Evolutionary conservation across 2,888 invertebrate species (phyloP).

Genomic region (Carcina quercana): DNA sequence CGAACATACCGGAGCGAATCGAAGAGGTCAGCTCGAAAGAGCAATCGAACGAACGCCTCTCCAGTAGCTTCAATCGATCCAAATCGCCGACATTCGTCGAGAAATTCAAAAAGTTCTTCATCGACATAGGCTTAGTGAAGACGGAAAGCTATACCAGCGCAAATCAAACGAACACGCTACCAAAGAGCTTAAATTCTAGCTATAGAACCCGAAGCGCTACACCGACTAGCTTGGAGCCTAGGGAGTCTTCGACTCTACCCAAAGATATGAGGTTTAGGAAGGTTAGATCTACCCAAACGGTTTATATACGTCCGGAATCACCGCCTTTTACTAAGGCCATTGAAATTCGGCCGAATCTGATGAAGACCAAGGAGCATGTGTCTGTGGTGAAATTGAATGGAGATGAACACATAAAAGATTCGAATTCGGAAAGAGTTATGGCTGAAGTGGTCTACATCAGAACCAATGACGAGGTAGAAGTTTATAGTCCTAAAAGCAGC

Average conservation of each 20-base stretch:
- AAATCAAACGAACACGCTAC: conserved; percentile 35
- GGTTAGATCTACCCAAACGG: conserved; percentile 57
- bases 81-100: conserved; percentile 65
- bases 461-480: conserved; percentile 49
- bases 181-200: conserved; percentile 52
- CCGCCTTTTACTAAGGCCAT: conserved; percentile 23
- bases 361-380: conserved; percentile 48
- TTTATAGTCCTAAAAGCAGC: conserved; percentile 52
- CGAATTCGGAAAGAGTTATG: conserved; percentile 36
- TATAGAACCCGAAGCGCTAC: conserved; percentile 49
- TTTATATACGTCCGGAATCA: conserved; percentile 55
- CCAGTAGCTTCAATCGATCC: conserved; percentile 54
- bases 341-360: conserved; percentile 33
- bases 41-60: conserved; percentile 44
- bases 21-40: conserved; percentile 50
- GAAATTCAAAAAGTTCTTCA: conserved; percentile 63
- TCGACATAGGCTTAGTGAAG: conserved; percentile 57
- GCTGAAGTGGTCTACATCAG: conserved; percentile 51
- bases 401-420: conserved; percentile 41
- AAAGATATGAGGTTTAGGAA: conserved; percentile 66
- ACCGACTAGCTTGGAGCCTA: conserved; percentile 35
- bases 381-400: conserved; percentile 60
- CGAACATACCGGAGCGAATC: conserved; percentile 58
- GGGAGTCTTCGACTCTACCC: conserved; percentile 56
- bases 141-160: conserved; percentile 33